These are phyloP conservation scores for Erynnis tages DNA, from an alignment of 2,888 invertebrate genomes.

Conservation along the genomic window DNA sequence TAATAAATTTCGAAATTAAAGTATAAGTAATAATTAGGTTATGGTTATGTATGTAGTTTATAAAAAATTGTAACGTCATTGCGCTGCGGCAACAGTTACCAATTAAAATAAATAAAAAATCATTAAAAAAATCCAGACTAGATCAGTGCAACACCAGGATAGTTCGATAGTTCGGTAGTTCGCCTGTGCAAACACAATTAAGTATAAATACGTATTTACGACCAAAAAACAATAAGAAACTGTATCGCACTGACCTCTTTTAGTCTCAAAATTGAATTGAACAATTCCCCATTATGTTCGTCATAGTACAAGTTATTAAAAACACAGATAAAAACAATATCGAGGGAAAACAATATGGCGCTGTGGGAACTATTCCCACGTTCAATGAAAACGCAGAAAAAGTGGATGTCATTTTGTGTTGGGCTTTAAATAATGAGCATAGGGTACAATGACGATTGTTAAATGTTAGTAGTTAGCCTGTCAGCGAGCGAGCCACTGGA, in stretches of 20 bases:
- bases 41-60: too few relatives aligned
- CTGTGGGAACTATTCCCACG: constrained; percentile 71
- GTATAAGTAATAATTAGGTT: too few relatives aligned
- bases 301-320: constrained; percentile 66
- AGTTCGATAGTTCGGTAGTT: too few relatives aligned
- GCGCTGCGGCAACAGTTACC: too few relatives aligned
- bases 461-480: constrained; percentile 12
- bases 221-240: constrained; percentile 26
- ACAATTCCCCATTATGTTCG: constrained; percentile 77
- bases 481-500: constrained; percentile 11
- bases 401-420: constrained; percentile 39
- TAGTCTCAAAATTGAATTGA: constrained; percentile 60
- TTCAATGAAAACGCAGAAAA: constrained; percentile 44
- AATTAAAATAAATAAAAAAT: too few relatives aligned
- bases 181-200: background rate
- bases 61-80: too few relatives aligned
- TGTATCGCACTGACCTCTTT: constrained; percentile 48
- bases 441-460: constrained; percentile 39
- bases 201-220: constrained; percentile 17
- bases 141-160: background rate
- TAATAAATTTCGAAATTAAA: too few relatives aligned
- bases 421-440: constrained; percentile 34
- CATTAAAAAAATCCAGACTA: background rate
- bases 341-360: constrained; percentile 52
- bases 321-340: constrained; percentile 60